Conservation (phyloP, 2,113 vertebrate species). For the Mus spicilegus region DNA sequence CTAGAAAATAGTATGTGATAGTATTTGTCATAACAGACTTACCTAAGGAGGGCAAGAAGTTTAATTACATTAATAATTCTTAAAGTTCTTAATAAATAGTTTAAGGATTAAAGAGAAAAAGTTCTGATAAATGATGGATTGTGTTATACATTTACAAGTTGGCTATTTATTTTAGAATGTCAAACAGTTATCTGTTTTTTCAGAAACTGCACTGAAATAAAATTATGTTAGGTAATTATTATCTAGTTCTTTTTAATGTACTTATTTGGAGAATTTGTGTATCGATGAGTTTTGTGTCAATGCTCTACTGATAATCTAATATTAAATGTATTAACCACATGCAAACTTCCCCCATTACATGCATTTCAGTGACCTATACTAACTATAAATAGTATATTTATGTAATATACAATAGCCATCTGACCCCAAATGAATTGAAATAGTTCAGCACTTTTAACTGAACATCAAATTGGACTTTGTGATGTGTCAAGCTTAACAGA, state of each 20-base stretch:
- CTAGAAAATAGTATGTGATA: background rate
- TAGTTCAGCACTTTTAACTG: constrained; percentile 61
- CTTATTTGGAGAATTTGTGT: constrained; percentile 77
- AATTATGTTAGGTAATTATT: background rate
- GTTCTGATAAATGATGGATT: background rate
- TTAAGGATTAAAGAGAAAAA: background rate
- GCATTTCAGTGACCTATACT: constrained; percentile 78
- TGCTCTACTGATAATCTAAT: constrained; percentile 92
- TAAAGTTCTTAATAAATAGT: background rate
- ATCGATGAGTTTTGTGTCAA: constrained; percentile 78
- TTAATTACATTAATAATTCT: constrained; percentile 23
- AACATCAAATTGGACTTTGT: constrained; percentile 30
- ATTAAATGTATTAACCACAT: constrained; percentile 82
- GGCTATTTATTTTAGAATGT: background rate
- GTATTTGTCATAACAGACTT: background rate
- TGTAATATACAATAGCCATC: background rate
- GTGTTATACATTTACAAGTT: background rate
- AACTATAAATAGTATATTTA: background rate
- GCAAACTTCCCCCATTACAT: constrained; percentile 80
- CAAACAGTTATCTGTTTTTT: background rate
- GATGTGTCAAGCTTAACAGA: constrained; percentile 56
- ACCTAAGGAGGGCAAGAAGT: background rate
- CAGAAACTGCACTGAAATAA: background rate
- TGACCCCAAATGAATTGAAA: constrained; percentile 74
- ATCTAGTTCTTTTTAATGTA: constrained; percentile 57